phyloP scores from a whole-genome alignment of 2,113 vertebrate genomes.

The Stigmatopora nigra region DNA sequence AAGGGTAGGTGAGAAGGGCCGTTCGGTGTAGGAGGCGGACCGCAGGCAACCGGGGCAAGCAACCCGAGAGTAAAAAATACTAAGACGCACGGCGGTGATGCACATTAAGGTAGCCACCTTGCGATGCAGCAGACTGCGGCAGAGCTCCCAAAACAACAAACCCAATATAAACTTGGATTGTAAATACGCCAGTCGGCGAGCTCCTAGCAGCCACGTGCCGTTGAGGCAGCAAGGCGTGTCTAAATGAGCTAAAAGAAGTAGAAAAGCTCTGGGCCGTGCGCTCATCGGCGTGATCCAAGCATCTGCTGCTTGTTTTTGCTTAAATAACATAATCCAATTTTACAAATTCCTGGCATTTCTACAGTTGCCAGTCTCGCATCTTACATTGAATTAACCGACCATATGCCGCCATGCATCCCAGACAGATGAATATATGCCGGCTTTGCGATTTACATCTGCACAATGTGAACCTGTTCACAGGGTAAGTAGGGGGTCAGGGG shows the following conservation, averaged over 20 bases:
- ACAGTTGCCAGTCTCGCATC: constrained; percentile 10
- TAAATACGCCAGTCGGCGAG: not conserved
- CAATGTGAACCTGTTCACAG: constrained; percentile 22
- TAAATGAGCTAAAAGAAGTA: constrained; percentile 31
- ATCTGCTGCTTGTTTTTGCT: constrained; percentile 45
- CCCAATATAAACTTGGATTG: not conserved
- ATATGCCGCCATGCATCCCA: not conserved
- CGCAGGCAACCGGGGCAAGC: constrained; percentile 45
- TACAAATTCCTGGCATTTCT: constrained; percentile 22
- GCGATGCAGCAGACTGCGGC: constrained; percentile 7
- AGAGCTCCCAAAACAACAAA: constrained; percentile 1
- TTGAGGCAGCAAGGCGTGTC: constrained; percentile 31
- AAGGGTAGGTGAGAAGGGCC: constrained; percentile 49
- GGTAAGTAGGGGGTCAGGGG: not conserved
- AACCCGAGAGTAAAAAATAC: constrained; percentile 47
- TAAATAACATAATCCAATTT: constrained; percentile 18
- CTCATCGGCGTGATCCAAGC: constrained; percentile 35
- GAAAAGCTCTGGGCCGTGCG: constrained; percentile 25
- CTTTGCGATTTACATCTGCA: constrained; percentile 22
- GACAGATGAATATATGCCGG: constrained; percentile 1
- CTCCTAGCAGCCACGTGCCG: constrained; percentile 14
- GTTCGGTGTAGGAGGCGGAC: constrained; percentile 49
- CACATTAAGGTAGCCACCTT: constrained; percentile 10
- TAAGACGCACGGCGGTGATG: constrained; percentile 16
- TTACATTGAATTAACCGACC: constrained; percentile 9